Evolutionary conservation across 2,888 invertebrate genomes (phyloP).

Genomic region (Agonopterix subpropinquella): DNA sequence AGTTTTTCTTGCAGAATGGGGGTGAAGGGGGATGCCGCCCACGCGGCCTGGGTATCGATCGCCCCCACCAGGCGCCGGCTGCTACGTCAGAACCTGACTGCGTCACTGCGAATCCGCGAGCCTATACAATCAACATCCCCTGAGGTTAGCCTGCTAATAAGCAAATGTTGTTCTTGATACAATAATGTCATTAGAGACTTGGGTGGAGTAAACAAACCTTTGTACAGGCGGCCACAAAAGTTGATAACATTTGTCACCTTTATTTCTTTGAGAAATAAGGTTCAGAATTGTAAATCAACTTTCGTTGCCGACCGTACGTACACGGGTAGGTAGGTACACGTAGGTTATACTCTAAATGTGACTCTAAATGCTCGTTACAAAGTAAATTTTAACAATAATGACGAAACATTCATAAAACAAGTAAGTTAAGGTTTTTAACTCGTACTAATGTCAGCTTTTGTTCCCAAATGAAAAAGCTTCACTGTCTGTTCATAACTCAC

Average conservation of each 20-base stretch:
- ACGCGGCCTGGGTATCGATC: constrained; percentile 60
- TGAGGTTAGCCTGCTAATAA: constrained; percentile 17
- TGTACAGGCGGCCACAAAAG: too few species aligned
- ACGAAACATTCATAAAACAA: too few species aligned
- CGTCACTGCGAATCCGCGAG: constrained; percentile 50
- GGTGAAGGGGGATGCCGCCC: constrained; percentile 47
- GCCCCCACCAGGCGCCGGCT: constrained; percentile 46
- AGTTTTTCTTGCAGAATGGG: constrained; percentile 22
- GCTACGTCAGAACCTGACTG: constrained; percentile 51
- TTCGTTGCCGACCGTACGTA: too few species aligned
- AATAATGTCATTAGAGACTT: constrained; percentile 2
- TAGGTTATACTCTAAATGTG: too few species aligned
- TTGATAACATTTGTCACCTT: too few species aligned
- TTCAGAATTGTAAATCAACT: too few species aligned
- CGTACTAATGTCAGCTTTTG: neutral
- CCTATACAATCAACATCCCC: constrained; percentile 29
- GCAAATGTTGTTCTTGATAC: constrained; percentile 6
- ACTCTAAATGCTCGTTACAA: too few species aligned
- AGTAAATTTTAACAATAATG: too few species aligned
- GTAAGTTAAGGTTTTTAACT: too few species aligned
- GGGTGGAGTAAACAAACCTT: neutral
- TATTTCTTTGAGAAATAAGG: too few species aligned
- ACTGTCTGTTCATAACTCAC: neutral
- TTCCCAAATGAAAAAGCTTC: neutral
- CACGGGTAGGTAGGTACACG: too few species aligned